Conservation (phyloP, 2,113 vertebrate genomes). For the Corvus cornix region DNA sequence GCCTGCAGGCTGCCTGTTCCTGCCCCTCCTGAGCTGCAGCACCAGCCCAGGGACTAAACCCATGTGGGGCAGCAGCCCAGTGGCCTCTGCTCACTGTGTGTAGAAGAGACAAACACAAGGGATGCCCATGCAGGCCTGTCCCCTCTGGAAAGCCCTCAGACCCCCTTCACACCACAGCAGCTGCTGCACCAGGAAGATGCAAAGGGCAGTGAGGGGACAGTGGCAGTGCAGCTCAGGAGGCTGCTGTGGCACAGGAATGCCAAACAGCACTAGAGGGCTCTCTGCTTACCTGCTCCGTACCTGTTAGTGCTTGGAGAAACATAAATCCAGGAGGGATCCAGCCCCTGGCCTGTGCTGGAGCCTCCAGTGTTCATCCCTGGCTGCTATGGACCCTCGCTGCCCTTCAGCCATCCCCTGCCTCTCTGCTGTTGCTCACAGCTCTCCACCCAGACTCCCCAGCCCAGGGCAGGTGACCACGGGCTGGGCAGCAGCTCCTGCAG, state of each 20-base stretch:
- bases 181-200: background rate
- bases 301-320: background rate
- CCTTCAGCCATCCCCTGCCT: background rate
- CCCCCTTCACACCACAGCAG: background rate
- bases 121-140: too few species aligned
- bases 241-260: background rate
- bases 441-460: background rate
- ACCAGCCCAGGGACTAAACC: background rate
- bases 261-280: background rate
- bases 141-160: background rate
- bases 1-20: background rate
- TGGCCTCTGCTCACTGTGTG: background rate
- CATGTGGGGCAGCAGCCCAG: rapidly evolving
- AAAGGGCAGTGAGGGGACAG: too few species aligned
- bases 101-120: background rate
- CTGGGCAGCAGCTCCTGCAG: background rate
- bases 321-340: background rate
- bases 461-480: background rate
- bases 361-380: background rate
- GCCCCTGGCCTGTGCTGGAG: background rate
- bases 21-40: background rate
- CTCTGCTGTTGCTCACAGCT: background rate
- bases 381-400: background rate
- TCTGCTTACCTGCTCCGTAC: background rate
- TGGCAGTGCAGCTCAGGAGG: background rate